Evolutionary conservation across 2,113 vertebrate genomes (phyloP).

Genomic region (Ammodytes dubius): DNA sequence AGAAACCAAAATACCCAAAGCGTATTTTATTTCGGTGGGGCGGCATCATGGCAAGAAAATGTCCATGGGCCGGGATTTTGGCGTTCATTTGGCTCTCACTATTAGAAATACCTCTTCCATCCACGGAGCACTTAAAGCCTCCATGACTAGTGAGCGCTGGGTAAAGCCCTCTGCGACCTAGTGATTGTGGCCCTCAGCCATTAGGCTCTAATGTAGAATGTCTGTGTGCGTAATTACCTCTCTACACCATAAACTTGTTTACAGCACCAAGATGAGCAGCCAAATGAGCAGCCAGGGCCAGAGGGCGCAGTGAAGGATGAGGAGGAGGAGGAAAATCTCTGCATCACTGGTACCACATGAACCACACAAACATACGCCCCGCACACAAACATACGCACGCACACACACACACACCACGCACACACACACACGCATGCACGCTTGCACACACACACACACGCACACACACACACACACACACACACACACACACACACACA

Average conservation of each 20-base stretch:
- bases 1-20: conserved; percentile 5
- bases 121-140: conserved; percentile 40
- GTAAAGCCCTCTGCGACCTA: conserved; percentile 55
- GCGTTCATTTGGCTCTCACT: conserved; percentile 12
- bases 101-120: conserved; percentile 7
- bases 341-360: conserved; percentile 46
- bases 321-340: conserved; percentile 12
- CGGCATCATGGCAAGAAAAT: background rate
- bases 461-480: background rate
- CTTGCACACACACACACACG: conserved; percentile 27
- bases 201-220: conserved; percentile 78
- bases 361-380: conserved; percentile 46
- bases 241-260: conserved; percentile 75
- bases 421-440: conserved; percentile 19
- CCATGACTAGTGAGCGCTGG: conserved; percentile 48
- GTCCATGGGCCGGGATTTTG: conserved; percentile 9
- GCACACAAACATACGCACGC: conserved; percentile 29
- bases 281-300: conserved; percentile 58
- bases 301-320: conserved; percentile 31
- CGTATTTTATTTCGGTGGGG: background rate
- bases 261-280: conserved; percentile 72
- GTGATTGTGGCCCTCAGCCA: conserved; percentile 73
- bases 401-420: conserved; percentile 11
- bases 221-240: conserved; percentile 78
- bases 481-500: conserved; percentile 18